Evolutionary conservation across 2,888 invertebrate genomes (phyloP).

Genomic region (Apamea crenata): DNA sequence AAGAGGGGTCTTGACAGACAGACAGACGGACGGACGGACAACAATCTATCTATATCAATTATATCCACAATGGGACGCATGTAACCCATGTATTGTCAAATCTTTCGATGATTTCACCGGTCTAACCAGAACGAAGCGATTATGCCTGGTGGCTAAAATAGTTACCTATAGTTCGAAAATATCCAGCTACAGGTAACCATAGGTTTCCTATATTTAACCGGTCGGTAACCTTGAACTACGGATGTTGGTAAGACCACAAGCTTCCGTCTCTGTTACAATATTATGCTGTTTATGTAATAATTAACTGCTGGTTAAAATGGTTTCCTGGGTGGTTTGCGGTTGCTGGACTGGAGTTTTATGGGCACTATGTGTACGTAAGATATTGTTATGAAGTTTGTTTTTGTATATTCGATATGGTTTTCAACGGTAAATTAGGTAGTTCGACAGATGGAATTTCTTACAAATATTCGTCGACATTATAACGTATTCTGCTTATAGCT

Average conservation of each 20-base stretch:
- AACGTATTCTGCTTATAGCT: neutral
- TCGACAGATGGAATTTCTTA: neutral
- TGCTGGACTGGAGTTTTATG: slow-evolving; percentile 30
- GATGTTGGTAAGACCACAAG: slow-evolving; percentile 40
- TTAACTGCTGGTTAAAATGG: slow-evolving; percentile 33
- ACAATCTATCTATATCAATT: no score
- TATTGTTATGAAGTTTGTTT: neutral
- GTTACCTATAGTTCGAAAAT: neutral
- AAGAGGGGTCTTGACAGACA: no score
- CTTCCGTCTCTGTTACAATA: slow-evolving; percentile 54
- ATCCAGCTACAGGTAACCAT: slow-evolving; percentile 7
- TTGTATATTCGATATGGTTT: neutral
- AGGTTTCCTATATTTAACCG: slow-evolving; percentile 25
- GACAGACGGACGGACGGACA: no score
- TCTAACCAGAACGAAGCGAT: slow-evolving; percentile 7
- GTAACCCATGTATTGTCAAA: neutral
- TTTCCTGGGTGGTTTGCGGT: slow-evolving; percentile 50
- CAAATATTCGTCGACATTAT: neutral
- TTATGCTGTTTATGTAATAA: slow-evolving; percentile 46
- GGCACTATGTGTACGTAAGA: neutral
- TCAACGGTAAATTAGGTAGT: neutral
- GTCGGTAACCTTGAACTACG: slow-evolving; percentile 39
- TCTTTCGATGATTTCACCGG: neutral
- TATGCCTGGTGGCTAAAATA: slow-evolving; percentile 1
- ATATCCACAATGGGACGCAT: neutral